Evolutionary conservation across 2,888 invertebrate genomes (phyloP), one percentile per base, ranked within the genome.

Genomic region (Pinctada fucata): DNA sequence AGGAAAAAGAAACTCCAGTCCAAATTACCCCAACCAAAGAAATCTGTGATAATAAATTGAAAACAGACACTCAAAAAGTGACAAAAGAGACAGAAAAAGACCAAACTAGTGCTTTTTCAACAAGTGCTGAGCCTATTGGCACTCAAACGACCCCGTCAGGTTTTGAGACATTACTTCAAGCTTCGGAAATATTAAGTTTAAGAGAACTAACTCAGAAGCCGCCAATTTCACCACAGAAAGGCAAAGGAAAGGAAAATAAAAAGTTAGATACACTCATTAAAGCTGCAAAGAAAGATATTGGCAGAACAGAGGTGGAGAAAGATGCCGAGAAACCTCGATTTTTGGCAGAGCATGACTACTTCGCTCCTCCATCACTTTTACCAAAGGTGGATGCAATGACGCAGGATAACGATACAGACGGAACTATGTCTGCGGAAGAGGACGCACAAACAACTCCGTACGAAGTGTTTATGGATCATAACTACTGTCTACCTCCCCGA

Each of bases 271-370:
- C 67, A 50, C 49, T 48, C 5, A 71, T 75, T 0, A 75, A 79
- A n/a, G 78, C 79, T 10, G 68, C 75, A 49, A 78, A 83, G 64
- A 82, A 83, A 58, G 82, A 79, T 2, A 58, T 10, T 58, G 13
- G 6, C 8, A 13, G 6, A 58, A 13, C 13, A 10, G 75, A 76
- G 16, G 50, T 58, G 6, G 81, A 84, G 84, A 73, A 50, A 58
- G 81, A 84, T 16, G 84, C 84, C 67, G 81, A 84, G 64, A 82
- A 83, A 66, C 85, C 85, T 47, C 82, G 84, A 68, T 86, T 85
- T 71, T 87, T 89, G 45, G 87, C 88, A 0, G 91, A 91, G 78
- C 91, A 91, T 85, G 91, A 91, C 73, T 91, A 91, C 82, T 90
- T 89, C 79, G 88, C 88, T 2, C 83, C 85, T 66, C 88, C 88